Conservation (phyloP, 1,140 invertebrate species). For the Olivierus martensii region DNA sequence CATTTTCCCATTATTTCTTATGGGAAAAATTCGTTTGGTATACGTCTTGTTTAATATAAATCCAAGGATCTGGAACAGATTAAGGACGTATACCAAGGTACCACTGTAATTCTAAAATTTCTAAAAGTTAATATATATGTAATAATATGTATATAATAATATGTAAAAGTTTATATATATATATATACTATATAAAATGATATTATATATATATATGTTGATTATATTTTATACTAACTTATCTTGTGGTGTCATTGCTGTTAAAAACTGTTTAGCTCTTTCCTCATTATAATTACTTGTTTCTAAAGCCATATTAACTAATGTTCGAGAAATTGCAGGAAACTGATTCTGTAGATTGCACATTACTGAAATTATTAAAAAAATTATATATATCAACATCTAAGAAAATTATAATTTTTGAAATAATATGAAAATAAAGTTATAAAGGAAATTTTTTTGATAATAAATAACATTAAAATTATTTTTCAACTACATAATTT, state of each 20-base stretch:
- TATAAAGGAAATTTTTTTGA: slow-evolving; percentile 6
- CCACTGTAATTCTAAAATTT: too few species aligned
- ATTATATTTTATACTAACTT: slow-evolving; percentile 13
- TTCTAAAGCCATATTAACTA: slow-evolving; percentile 69
- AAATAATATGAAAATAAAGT: not conserved
- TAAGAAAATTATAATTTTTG: not conserved
- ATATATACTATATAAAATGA: not conserved
- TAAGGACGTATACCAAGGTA: too few species aligned
- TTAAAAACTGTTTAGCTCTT: slow-evolving; percentile 36
- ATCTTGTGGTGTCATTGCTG: slow-evolving; percentile 23
- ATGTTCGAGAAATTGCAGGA: slow-evolving; percentile 54
- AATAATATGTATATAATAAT: too few species aligned
- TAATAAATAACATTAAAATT: too few species aligned
- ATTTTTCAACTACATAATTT: too few species aligned
- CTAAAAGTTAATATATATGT: too few species aligned
- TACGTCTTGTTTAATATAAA: too few species aligned
- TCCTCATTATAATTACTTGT: slow-evolving; percentile 70
- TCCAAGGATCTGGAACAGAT: too few species aligned
- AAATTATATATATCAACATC: too few species aligned
- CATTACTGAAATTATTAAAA: slow-evolving; percentile 40
- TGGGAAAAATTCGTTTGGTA: too few species aligned
- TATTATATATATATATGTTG: not conserved
- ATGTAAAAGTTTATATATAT: too few species aligned
- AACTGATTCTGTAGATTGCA: slow-evolving; percentile 54
- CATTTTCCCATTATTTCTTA: too few species aligned